These are phyloP conservation scores for Chaetura pelagica DNA, from an alignment of 2,113 vertebrate species.

Conservation along the genomic window DNA sequence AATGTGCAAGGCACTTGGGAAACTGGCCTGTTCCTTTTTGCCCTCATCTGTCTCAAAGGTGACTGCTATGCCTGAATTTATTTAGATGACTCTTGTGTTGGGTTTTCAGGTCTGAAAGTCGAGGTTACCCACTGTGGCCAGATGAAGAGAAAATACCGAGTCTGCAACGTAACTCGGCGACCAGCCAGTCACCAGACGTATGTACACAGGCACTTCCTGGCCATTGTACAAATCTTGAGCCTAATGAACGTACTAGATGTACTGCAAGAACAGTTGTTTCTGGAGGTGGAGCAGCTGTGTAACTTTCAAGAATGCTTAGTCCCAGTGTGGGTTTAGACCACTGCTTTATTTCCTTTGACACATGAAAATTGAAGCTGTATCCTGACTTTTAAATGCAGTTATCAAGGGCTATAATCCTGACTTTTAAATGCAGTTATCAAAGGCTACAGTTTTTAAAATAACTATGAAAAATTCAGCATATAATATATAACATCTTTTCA, in stretches of 20 bases:
- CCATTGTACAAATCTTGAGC: not conserved
- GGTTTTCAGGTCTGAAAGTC: conserved; percentile 90
- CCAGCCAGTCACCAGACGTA: conserved; percentile 99
- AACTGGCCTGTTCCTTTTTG: not conserved
- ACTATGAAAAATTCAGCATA: not conserved
- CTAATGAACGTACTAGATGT: not conserved
- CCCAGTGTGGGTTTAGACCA: not conserved
- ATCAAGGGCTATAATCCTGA: not conserved
- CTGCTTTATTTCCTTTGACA: not conserved
- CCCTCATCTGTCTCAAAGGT: not conserved
- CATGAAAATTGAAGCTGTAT: not conserved
- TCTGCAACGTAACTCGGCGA: conserved; percentile 96
- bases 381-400: not conserved
- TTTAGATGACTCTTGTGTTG: conserved; percentile 10
- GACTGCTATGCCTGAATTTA: not conserved
- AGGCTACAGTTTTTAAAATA: not conserved
- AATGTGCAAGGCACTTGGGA: not conserved
- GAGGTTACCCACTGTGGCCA: conserved; percentile 98
- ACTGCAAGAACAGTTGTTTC: not conserved
- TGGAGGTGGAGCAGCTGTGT: not conserved
- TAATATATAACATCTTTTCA: not conserved
- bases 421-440: not conserved
- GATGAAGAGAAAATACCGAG: conserved; percentile 99
- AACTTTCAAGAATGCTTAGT: not conserved
- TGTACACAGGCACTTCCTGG: conserved; percentile 27